phyloP scores from a whole-genome alignment of 2,113 vertebrate genomes.

The Sebastes schlegelii region DNA sequence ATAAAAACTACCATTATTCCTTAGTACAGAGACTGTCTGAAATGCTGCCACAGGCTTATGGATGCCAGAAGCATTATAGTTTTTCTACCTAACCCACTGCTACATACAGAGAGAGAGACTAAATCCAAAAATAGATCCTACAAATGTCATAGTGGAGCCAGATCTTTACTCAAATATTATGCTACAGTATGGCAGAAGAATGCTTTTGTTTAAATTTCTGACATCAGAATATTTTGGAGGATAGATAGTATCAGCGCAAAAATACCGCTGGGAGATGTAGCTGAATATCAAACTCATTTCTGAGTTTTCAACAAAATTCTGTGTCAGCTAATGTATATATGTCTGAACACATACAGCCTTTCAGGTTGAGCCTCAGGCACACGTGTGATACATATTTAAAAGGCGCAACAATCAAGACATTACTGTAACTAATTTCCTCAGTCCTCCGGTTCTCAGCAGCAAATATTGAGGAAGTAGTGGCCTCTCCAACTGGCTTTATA shows the following conservation, averaged over 20 bases:
- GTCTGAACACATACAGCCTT: conserved; percentile 1
- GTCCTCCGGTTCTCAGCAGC: conserved; percentile 78
- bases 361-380: conserved; percentile 19
- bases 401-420: conserved; percentile 63
- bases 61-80: conserved; percentile 28
- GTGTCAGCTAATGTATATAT: neutral
- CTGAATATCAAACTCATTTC: conserved; percentile 43
- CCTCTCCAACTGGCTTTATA: conserved; percentile 55
- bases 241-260: conserved; percentile 6
- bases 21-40: conserved; percentile 21
- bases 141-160: conserved; percentile 13
- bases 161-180: conserved; percentile 14
- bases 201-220: conserved; percentile 25
- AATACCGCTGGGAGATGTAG: conserved; percentile 9
- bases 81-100: neutral
- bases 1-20: conserved; percentile 29
- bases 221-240: conserved; percentile 13
- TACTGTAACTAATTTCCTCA: conserved; percentile 74
- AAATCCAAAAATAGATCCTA: conserved; percentile 27
- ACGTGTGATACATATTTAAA: conserved; percentile 46
- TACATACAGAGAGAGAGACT: neutral
- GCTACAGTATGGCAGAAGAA: neutral
- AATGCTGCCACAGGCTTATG: conserved; percentile 34
- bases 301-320: conserved; percentile 7
- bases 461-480: conserved; percentile 68